Base-by-base conservation (phyloP, 2,797 vertebrate genomes). In the Gymnothorax reevesii region DNA sequence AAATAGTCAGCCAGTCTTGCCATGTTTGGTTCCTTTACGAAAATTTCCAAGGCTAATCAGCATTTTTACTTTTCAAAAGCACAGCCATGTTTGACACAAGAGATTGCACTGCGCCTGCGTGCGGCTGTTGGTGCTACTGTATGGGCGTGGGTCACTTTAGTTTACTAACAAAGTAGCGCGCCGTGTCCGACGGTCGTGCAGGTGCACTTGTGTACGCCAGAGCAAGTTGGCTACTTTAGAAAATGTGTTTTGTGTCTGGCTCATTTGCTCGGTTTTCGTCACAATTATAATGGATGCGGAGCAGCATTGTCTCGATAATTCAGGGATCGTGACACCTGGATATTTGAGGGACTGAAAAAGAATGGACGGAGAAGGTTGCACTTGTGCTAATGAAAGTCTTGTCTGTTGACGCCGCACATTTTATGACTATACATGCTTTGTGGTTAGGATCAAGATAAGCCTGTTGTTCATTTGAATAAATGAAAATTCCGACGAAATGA, bases 21-120 rank as follows among this genome's bases (percentile, higher is more conserved):
- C 98, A 99, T 99, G 94, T 95, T 96, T 96, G 94, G 93, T 92
- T 92, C 87, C 95, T 95, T 94, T 93, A 89, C 91, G 90, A 93
- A 73, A 90, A 93, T 92, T 93, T 92, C 90, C 94, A 94, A 94
- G 91, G 95, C 94, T 94, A 94, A 94, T 99, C 97, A 99, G 97
- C 98, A 99, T 99, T 97, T 98, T 94, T 95, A 94, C 94, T 92
- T 96, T 92, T 95, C 96, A 93, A 94, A 94, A 90, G 94, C 95
- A 96, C 98, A 97, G 98, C 98, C 98, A 99, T 99, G 96, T 99
- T 98, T 98, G 97, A 97, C 97, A 95, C 96, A 93, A 96, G 94
- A 92, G 91, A 90, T 85, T 91, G n/a, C 89, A 95, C 82, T 97
- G 97, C 98, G 97, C 98, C 84, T 97, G 98, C 98, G 98, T 93